Evolutionary conservation across 2,797 vertebrate genomes (phyloP), one percentile per base, ranked within the genome.

Genomic region (Thalassophryne amazonica): DNA sequence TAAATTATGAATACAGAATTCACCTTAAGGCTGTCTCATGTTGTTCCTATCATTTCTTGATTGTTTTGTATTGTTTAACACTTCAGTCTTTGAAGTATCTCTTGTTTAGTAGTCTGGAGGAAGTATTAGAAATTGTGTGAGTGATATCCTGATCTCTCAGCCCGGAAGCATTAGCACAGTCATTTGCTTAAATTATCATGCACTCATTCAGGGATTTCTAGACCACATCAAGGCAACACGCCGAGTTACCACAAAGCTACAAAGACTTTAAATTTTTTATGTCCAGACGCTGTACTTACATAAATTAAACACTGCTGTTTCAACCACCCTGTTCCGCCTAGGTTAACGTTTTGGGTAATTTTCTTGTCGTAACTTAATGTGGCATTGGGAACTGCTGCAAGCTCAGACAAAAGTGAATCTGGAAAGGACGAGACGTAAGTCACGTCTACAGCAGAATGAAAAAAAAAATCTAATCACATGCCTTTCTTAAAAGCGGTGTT

Each of bases 181-280:
- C 54, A 67, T 76, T 76, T 62, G 45, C 52, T 55, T 54, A 76
- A 34, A 78, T 78, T 78, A 76, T 64, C 20, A 18, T 27, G 24
- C 54, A 84, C 61, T 71, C 77, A 65, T 54, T 66, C 20, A 27
- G 41, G 58, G 71, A 71, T 33, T 40, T 76, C 13, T 12, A 51
- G 76, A 63, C 66, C 79, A 84, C 79, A 85, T 82, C 59, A 72
- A 74, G 40, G 42, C 34, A 38, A 36, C 9, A 18, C 31, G 6
- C 36, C 5, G 28, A 35, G 24, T 55, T 47, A 33, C 12, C 35
- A 45, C 1, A 13, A 42, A 51, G 31, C 41, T 41, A 51, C 36
- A 33, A 37, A 25, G 28, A 58, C n/a, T 16, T 32, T 56, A 38
- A 2, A 32, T 24, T 32, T 51, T 60, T 37, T 23, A 42, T 10